Conservation (phyloP, 2,797 vertebrate species). For the Alcedo atthis region DNA sequence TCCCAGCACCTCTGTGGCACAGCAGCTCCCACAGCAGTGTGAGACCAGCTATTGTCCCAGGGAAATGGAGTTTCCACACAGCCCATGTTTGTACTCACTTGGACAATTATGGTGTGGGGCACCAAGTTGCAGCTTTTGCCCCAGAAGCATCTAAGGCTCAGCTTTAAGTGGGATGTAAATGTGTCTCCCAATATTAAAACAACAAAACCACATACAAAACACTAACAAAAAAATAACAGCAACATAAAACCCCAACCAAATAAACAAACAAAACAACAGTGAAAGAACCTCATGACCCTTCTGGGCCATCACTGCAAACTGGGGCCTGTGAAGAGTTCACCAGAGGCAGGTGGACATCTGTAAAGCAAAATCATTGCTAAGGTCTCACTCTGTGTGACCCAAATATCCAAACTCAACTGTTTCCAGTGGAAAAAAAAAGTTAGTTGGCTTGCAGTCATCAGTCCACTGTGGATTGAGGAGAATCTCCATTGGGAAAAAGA, state of each 20-base stretch:
- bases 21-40: background rate
- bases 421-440: background rate
- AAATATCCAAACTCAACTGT: conserved; percentile 13
- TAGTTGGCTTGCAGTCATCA: background rate
- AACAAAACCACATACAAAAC: background rate
- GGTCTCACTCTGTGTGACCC: background rate
- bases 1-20: rapidly evolving
- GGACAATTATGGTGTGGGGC: background rate
- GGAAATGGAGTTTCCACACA: background rate
- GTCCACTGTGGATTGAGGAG: background rate
- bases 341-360: background rate
- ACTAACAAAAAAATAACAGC: background rate
- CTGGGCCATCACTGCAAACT: background rate
- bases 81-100: background rate
- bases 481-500: conserved; percentile 29
- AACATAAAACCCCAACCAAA: too few relatives aligned
- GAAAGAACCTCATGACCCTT: background rate
- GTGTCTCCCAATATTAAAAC: background rate
- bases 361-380: background rate
- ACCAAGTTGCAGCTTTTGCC: background rate
- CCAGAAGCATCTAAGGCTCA: background rate
- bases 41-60: background rate
- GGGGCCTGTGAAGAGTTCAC: background rate
- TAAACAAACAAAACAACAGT: background rate
- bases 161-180: background rate